Base-by-base conservation (phyloP, 2,797 vertebrate species). In the Sebastes miniatus region DNA sequence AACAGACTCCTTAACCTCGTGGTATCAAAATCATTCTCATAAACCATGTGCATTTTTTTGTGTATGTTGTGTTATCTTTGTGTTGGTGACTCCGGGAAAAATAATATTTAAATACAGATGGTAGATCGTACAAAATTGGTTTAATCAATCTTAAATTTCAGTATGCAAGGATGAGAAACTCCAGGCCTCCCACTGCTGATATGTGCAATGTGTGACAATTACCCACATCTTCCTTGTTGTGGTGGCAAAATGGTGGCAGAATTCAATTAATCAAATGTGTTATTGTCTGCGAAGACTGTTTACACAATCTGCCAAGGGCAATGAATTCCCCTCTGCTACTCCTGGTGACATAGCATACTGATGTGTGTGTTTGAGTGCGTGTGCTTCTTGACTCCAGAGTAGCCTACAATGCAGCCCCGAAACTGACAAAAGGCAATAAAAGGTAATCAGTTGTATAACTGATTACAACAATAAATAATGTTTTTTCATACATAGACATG, bases 201-300 rank as follows among this genome's bases (percentile, higher is more conserved):
- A 39, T 78, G 73, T 73, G 73, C 70, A 71, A 16, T 58, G 71
- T 84, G 61, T 76, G 77, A 83, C 79, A 75, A 58, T 83, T 67
- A 50, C 39, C 58, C 72, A 73, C 16, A 2, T 72, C 27, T 62
- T 75, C 36, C 22, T 36, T 50, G 34, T 67, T 70, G 64, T 47
- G 63, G 43, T 66, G 78, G 73, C 61, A 84, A 85, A 72, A 87
- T 32, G 43, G 34, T 78, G 64, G 56, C 43, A 83, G 74, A 79
- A 87, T 85, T 87, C 83, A 81, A 88, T 92, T 89, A 88, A 92
- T 90, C 84, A 89, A 76, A 88, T 87, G 64, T 88, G 83, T 87
- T 85, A 89, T 73, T 81, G 78, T 87, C 87, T 88, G 68, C 22
- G 1, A 80, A 69, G 86, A 52, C 79, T 87, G 85, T 90, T 89